These are phyloP conservation scores for Typhlomys cinereus DNA, from an alignment of 2,113 vertebrate genomes.

Conservation along the genomic window DNA sequence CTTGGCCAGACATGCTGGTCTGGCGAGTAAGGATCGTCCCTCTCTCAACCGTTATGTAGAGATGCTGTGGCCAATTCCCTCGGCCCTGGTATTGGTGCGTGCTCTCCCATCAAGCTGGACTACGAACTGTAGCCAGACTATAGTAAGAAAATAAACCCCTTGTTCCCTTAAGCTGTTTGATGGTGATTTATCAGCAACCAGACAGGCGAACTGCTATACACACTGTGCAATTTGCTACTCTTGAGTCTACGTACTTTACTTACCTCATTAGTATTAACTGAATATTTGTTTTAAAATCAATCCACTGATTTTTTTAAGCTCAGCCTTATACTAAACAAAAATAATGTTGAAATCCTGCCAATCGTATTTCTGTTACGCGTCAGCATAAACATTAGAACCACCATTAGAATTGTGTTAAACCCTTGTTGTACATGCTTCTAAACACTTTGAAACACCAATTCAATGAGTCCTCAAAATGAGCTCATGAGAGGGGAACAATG, in stretches of 20 bases:
- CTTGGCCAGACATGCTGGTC: no score
- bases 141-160: no score
- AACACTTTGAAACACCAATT: not conserved
- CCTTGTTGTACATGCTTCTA: not conserved
- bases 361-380: not conserved
- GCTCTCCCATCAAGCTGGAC: no score
- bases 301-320: not conserved
- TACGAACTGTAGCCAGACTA: no score
- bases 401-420: not conserved
- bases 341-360: slow-evolving; percentile 9
- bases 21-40: no score
- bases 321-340: not conserved
- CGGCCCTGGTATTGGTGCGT: no score
- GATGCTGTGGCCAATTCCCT: no score
- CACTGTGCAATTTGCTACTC: not conserved
- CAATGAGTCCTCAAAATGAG: not conserved
- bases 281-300: not conserved
- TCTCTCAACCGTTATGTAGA: no score
- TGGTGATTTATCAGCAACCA: no score
- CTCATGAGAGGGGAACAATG: not conserved
- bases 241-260: not conserved
- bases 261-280: not conserved
- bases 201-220: no score
- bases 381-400: not conserved
- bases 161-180: no score